phyloP scores from a whole-genome alignment of 53 echinoderm and acorn worm species.

The Luidia sarsii region DNA sequence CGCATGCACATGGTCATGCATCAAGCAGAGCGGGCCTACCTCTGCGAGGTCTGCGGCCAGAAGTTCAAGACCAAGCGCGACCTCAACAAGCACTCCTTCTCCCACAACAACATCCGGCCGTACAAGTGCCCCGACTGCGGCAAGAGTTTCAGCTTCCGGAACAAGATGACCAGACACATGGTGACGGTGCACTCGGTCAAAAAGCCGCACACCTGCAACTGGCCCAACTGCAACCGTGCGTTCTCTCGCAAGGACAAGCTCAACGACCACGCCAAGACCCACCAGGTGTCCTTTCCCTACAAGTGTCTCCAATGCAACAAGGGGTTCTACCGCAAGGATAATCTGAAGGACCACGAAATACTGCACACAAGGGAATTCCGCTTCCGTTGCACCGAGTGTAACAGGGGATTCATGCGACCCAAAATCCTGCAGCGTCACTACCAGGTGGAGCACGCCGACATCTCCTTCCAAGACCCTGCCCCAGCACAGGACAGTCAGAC shows the following conservation, averaged over 20 bases:
- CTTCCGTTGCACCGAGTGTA: constrained; percentile 76
- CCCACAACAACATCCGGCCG: constrained; percentile 72
- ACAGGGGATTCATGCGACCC: constrained; percentile 89
- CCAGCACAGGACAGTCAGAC: constrained; percentile 9
- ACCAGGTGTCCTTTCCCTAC: constrained; percentile 65
- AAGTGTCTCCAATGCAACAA: constrained; percentile 76
- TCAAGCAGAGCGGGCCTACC: constrained; percentile 65
- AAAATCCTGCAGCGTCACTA: constrained; percentile 76
- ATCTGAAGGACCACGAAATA: constrained; percentile 80
- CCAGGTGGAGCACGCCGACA: constrained; percentile 60
- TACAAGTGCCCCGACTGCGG: constrained; percentile 74
- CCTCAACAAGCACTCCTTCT: constrained; percentile 78
- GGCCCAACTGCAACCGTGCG: constrained; percentile 70
- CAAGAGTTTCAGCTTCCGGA: constrained; percentile 82
- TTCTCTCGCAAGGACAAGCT: constrained; percentile 95
- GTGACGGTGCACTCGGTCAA: constrained; percentile 77
- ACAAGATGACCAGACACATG: constrained; percentile 81
- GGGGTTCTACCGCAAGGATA: constrained; percentile 91
- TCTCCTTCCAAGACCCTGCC: constrained; percentile 26
- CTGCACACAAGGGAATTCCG: constrained; percentile 86
- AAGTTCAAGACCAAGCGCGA: constrained; percentile 86
- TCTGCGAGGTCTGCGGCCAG: constrained; percentile 86
- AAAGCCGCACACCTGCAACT: constrained; percentile 71
- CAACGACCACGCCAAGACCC: constrained; percentile 82
- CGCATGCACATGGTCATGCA: constrained; percentile 83